Evolutionary conservation across 92 coral and sea anemone species (phyloP).

Genomic region (Phymanthus crucifer): DNA sequence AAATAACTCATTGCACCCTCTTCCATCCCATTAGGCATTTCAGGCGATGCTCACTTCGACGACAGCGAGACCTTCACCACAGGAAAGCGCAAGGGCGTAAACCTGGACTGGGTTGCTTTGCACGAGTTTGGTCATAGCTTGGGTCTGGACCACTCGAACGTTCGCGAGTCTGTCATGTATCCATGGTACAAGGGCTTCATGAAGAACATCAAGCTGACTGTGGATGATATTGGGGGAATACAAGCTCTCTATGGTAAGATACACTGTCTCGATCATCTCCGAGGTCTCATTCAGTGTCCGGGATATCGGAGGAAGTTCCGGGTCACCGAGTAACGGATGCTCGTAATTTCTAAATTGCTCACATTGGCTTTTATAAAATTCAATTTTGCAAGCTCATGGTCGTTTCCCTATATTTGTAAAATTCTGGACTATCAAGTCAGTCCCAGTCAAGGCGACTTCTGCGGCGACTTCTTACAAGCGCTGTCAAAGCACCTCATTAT

Average conservation of each 20-base stretch:
- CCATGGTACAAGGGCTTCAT: slow-evolving; percentile 86
- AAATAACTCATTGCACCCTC: not conserved
- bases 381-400: too few relatives aligned
- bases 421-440: too few relatives aligned
- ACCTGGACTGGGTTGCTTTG: slow-evolving; percentile 87
- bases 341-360: too few relatives aligned
- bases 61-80: slow-evolving; percentile 61
- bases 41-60: slow-evolving; percentile 78
- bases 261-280: too few relatives aligned
- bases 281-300: too few relatives aligned
- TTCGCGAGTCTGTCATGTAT: slow-evolving; percentile 82
- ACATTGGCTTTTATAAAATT: too few relatives aligned
- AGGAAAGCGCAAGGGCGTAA: slow-evolving; percentile 46
- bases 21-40: slow-evolving; percentile 36
- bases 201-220: slow-evolving; percentile 56
- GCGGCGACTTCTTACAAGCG: too few relatives aligned
- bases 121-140: slow-evolving; percentile 92
- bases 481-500: too few relatives aligned
- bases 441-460: too few relatives aligned
- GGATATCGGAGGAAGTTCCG: too few relatives aligned
- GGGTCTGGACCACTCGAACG: slow-evolving; percentile 73
- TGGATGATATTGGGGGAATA: slow-evolving; percentile 73
- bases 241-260: slow-evolving; percentile 72
- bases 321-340: too few relatives aligned
- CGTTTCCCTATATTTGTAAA: too few relatives aligned